A percentile compares a stretch with the other conserved stretches of the same genome.
Evolutionary conservation across 2,888 invertebrate species (phyloP).

Genomic region (Diarsia rubi): DNA sequence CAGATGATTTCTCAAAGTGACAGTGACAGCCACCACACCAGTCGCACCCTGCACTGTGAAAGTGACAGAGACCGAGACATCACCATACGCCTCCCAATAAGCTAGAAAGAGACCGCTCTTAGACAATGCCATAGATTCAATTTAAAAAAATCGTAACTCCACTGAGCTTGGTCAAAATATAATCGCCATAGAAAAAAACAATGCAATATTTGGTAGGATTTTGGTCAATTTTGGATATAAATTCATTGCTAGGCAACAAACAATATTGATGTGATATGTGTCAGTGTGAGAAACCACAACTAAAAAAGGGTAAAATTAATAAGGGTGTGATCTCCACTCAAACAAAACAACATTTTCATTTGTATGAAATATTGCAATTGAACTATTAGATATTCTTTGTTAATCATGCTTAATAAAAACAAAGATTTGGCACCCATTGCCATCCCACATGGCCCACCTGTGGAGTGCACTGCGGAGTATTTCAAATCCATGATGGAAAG

Average conservation of each 20-base stretch:
- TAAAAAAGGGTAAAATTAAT: neutral
- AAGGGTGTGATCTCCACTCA: neutral
- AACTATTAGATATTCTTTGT: constrained; percentile 44
- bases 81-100: neutral
- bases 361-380: constrained; percentile 42
- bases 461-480: constrained; percentile 89
- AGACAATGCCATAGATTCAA: neutral
- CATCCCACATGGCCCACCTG: constrained; percentile 88
- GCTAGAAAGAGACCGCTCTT: neutral
- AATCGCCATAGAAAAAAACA: constrained; percentile 1
- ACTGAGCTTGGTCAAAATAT: neutral
- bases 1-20: neutral
- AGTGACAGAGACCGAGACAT: too few species aligned
- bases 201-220: constrained; percentile 29
- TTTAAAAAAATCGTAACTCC: neutral
- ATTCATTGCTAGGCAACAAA: constrained; percentile 58
- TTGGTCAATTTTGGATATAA: neutral
- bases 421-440: constrained; percentile 88
- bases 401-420: constrained; percentile 78
- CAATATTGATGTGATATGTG: constrained; percentile 42
- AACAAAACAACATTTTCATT: constrained; percentile 38
- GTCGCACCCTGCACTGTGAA: neutral
- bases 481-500: constrained; percentile 90
- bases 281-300: neutral
- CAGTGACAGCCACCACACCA: neutral